Conservation (phyloP, 2,113 vertebrate species). For the Ptilorrhoa leucosticta region DNA sequence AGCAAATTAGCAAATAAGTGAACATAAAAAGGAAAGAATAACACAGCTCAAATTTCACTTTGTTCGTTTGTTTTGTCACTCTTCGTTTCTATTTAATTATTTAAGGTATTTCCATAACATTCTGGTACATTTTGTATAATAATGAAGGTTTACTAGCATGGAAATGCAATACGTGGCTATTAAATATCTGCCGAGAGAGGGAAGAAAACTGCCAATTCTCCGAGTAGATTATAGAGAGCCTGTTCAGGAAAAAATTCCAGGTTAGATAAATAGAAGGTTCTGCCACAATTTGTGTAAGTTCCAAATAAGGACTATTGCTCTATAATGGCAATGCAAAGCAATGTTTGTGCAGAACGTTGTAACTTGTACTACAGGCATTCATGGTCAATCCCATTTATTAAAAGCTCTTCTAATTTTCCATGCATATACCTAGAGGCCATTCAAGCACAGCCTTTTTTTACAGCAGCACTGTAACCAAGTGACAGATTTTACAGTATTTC, state of each 20-base stretch:
- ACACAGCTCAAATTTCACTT: slow-evolving; percentile 17
- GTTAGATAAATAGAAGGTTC: slow-evolving; percentile 11
- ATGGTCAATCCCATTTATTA: background rate
- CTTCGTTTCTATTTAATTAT: slow-evolving; percentile 47
- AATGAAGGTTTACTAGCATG: slow-evolving; percentile 10
- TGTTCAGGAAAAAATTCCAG: background rate
- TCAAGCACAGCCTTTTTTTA: background rate
- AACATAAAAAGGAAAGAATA: slow-evolving; percentile 42
- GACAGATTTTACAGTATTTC: background rate
- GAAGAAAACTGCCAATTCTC: background rate
- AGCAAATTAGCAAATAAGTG: slow-evolving; percentile 51
- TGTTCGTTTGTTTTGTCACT: slow-evolving; percentile 31
- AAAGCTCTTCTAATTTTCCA: background rate
- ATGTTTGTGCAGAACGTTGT: background rate
- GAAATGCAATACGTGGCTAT: background rate
- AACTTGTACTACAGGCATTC: background rate
- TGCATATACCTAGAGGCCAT: background rate
- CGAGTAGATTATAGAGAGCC: background rate
- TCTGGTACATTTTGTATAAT: background rate
- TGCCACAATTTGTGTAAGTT: background rate
- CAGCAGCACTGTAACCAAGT: background rate
- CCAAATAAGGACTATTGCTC: background rate
- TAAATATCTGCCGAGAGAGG: background rate
- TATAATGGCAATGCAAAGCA: background rate
- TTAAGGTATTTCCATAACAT: slow-evolving; percentile 36